Evolutionary conservation across 2,888 invertebrate genomes (phyloP).

Genomic region (Chymomyza procnemis): DNA sequence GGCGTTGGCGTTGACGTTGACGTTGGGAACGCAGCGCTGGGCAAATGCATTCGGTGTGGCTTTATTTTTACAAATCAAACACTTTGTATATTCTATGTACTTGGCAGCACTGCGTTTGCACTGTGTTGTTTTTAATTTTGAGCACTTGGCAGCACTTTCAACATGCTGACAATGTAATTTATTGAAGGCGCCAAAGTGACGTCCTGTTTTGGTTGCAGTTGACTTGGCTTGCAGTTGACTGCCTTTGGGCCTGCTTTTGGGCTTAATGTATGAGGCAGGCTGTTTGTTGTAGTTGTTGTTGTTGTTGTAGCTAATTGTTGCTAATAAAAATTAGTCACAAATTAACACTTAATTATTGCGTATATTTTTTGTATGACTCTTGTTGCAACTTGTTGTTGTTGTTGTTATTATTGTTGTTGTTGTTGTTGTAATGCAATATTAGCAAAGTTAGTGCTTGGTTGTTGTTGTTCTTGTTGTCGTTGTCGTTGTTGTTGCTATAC

Average conservation of each 20-base stretch:
- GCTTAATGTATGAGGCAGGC: too few species aligned
- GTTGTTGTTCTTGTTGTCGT: neutral
- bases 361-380: neutral
- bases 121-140: too few species aligned
- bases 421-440: too few species aligned
- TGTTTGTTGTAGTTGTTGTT: slow-evolving; percentile 1
- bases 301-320: neutral
- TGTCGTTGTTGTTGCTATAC: neutral
- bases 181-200: slow-evolving; percentile 77
- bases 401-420: too few species aligned
- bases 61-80: neutral
- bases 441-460: too few species aligned
- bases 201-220: slow-evolving; percentile 13
- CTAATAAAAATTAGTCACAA: slow-evolving; percentile 30
- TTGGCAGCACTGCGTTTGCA: too few species aligned
- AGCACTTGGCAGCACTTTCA: too few species aligned
- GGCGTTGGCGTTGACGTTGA: neutral
- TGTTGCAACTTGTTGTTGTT: neutral
- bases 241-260: too few species aligned
- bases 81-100: too few species aligned
- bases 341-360: slow-evolving; percentile 15
- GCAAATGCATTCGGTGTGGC: slow-evolving; percentile 76
- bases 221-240: too few species aligned
- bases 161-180: too few species aligned
- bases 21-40: slow-evolving; percentile 55